A percentile compares a stretch with the other conserved stretches of the same genome.
Conservation (phyloP, 1,140 invertebrate species). For the Sitobion miscanthi region DNA sequence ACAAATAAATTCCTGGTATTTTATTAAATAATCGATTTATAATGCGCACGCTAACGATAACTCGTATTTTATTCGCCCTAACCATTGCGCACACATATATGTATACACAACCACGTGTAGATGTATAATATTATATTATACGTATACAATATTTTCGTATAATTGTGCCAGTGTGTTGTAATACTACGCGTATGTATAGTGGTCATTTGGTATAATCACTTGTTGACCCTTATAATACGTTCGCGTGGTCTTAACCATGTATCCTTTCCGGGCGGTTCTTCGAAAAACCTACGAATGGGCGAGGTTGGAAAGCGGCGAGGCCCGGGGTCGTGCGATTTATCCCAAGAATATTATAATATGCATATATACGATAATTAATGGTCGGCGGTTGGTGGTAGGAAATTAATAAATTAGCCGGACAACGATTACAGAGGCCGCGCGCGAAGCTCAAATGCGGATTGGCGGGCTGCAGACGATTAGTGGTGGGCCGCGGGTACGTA, state of each 20-base stretch:
- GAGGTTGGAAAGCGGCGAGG: background rate
- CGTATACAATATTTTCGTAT: background rate
- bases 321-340: background rate
- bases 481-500: background rate
- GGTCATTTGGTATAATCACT: conserved; percentile 49
- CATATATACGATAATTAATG: background rate
- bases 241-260: background rate
- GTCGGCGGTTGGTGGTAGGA: background rate
- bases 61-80: conserved; percentile 10
- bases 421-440: background rate
- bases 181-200: background rate
- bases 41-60: conserved; percentile 30
- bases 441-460: background rate
- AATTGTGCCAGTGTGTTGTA: background rate
- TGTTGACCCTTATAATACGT: conserved; percentile 51
- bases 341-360: background rate
- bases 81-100: background rate
- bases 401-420: conserved; percentile 48
- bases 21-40: conserved; percentile 32
- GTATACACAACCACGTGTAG: background rate
- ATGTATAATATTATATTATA: background rate
- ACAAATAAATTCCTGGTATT: background rate
- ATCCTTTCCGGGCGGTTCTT: conserved; percentile 23
- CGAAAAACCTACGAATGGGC: background rate
- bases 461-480: background rate